phyloP scores from a whole-genome alignment of 2,113 vertebrate genomes.

The Entosphenus tridentatus region DNA sequence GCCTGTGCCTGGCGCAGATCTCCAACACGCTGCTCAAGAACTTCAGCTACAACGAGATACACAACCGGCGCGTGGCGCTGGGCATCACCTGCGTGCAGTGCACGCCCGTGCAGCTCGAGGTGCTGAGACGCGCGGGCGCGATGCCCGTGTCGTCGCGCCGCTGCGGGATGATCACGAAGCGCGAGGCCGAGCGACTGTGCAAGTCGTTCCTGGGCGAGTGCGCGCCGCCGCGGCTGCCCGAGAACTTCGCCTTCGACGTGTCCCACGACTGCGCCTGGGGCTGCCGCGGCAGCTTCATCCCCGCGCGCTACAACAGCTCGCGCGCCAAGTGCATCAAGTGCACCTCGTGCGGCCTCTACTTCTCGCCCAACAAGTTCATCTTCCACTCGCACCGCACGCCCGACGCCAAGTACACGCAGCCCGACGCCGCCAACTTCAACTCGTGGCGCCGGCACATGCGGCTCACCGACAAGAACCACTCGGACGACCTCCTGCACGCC shows the following conservation, averaged over 20 bases:
- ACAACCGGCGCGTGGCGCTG: conserved; percentile 58
- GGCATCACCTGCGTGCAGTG: conserved; percentile 77
- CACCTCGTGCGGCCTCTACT: conserved; percentile 61
- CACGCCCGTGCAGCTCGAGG: conserved; percentile 67
- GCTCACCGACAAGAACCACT: conserved; percentile 40
- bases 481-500: conserved; percentile 55
- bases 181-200: conserved; percentile 62
- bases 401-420: conserved; percentile 62
- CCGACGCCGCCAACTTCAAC: conserved; percentile 68
- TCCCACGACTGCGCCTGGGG: conserved; percentile 75
- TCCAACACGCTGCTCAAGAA: conserved; percentile 64
- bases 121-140: conserved; percentile 53
- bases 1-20: conserved; percentile 67
- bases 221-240: conserved; percentile 49
- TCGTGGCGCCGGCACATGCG: conserved; percentile 72
- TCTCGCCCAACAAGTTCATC: conserved; percentile 73
- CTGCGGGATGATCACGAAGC: conserved; percentile 73
- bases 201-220: conserved; percentile 68
- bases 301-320: conserved; percentile 63
- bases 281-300: conserved; percentile 56
- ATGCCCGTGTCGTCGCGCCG: conserved; percentile 70
- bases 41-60: conserved; percentile 83
- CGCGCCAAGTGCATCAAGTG: conserved; percentile 76
- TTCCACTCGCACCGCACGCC: conserved; percentile 66
- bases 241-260: conserved; percentile 69